These are phyloP conservation scores for Sycophila sp. DNA, from an alignment of 1,140 invertebrate genomes.

Conservation along the genomic window DNA sequence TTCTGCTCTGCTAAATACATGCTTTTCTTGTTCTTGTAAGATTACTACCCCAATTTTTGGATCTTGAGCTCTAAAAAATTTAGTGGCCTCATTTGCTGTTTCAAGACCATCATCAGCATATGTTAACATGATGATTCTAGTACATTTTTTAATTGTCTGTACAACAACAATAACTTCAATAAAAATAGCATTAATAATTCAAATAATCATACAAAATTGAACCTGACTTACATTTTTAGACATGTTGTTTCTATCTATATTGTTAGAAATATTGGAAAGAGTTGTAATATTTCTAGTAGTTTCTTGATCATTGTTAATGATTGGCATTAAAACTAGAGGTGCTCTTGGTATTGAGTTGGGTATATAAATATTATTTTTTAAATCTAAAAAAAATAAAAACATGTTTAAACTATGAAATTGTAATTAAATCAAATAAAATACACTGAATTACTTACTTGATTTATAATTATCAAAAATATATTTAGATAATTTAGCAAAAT, in stretches of 20 bases:
- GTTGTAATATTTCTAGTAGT: constrained; percentile 17
- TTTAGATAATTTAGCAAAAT: constrained; percentile 43
- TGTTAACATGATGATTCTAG: constrained; percentile 53
- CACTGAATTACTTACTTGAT: constrained; percentile 14
- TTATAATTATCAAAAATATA: not conserved
- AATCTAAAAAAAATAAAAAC: constrained; percentile 24
- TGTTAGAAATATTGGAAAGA: constrained; percentile 24
- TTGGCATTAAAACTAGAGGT: constrained; percentile 50
- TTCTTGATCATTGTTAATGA: constrained; percentile 5
- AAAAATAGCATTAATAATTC: not conserved
- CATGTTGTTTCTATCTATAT: constrained; percentile 11
- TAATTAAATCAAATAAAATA: not conserved
- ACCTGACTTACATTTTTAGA: constrained; percentile 4
- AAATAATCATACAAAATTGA: constrained; percentile 5
- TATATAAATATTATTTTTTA: constrained; percentile 40
- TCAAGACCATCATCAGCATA: constrained; percentile 50
- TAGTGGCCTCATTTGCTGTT: constrained; percentile 43
- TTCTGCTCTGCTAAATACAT: constrained; percentile 50
- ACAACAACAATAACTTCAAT: constrained; percentile 1
- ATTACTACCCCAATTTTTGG: constrained; percentile 56
- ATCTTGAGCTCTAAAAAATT: constrained; percentile 49
- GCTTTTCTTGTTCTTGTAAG: constrained; percentile 54
- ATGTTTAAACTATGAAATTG: not conserved
- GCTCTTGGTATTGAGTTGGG: constrained; percentile 47
- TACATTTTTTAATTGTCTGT: constrained; percentile 40